Percentiles rank a stretch among this genome's conserved stretches.
These are phyloP conservation scores for Phoenicopterus ruber DNA, from an alignment of 2,113 vertebrate genomes.

Conservation along the genomic window DNA sequence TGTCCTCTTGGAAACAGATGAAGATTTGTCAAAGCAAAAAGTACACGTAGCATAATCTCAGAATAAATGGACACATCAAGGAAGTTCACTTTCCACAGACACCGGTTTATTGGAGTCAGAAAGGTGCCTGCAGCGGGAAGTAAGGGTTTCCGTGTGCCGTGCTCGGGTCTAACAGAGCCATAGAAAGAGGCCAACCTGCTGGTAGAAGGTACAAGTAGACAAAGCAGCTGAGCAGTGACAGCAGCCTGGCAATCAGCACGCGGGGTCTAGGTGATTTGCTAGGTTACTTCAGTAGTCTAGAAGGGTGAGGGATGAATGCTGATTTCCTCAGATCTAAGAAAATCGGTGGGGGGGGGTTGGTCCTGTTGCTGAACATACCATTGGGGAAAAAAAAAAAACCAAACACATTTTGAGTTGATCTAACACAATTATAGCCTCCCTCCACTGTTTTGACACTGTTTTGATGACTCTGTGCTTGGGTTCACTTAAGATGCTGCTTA, in stretches of 20 bases:
- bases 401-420: neutral
- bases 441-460: neutral
- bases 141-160: fast-evolving
- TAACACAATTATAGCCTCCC: neutral
- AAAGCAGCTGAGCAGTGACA: neutral
- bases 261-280: no score
- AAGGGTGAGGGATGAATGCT: neutral
- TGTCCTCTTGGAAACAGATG: neutral
- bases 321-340: neutral
- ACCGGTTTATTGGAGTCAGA: neutral
- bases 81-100: neutral
- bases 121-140: neutral
- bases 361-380: neutral
- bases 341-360: fast-evolving
- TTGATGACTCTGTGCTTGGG: neutral
- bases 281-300: no score
- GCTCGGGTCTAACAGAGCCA: neutral
- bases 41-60: fast-evolving
- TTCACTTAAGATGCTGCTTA: neutral
- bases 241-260: neutral
- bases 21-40: neutral
- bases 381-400: no score
- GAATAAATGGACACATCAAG: neutral
- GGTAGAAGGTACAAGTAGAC: neutral
- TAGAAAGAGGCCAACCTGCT: neutral